Evolutionary conservation across 2,797 vertebrate genomes (phyloP).

Genomic region (Anguilla anguilla): DNA sequence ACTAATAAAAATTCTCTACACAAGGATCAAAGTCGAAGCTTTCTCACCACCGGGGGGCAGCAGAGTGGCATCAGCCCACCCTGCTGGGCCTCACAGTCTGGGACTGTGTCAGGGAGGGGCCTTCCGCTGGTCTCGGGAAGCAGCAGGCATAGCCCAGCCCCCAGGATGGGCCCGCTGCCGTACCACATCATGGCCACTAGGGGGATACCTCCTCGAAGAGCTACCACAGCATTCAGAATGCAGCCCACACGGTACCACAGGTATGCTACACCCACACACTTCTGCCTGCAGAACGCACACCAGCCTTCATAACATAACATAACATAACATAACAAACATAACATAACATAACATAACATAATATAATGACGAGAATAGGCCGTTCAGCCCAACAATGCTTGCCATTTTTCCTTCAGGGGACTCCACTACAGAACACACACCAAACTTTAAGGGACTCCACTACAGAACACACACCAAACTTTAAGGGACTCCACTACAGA

Average conservation of each 20-base stretch:
- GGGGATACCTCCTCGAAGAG: conserved; percentile 56
- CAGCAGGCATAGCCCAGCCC: conserved; percentile 64
- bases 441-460: too few relatives aligned
- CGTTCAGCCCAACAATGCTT: too few relatives aligned
- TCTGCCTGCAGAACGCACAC: conserved; percentile 59
- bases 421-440: too few relatives aligned
- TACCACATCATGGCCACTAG: conserved; percentile 70
- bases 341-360: too few relatives aligned
- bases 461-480: too few relatives aligned
- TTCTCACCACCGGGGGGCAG: conserved; percentile 55
- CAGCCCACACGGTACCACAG: conserved; percentile 66
- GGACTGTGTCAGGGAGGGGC: conserved; percentile 66
- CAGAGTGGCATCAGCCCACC: not conserved
- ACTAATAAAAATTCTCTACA: not conserved
- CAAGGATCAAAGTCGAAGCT: not conserved
- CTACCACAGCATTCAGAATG: conserved; percentile 63
- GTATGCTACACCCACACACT: conserved; percentile 67
- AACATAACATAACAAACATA: too few relatives aligned
- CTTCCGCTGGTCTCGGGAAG: conserved; percentile 71
- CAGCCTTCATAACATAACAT: not conserved
- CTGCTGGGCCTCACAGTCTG: conserved; percentile 66
- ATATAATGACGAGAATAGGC: too few relatives aligned
- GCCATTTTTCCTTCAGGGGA: too few relatives aligned
- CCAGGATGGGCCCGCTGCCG: conserved; percentile 67
- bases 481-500: not conserved